Evolutionary conservation across 1,140 invertebrate species (phyloP).

Genomic region (Hycleus cichorii): DNA sequence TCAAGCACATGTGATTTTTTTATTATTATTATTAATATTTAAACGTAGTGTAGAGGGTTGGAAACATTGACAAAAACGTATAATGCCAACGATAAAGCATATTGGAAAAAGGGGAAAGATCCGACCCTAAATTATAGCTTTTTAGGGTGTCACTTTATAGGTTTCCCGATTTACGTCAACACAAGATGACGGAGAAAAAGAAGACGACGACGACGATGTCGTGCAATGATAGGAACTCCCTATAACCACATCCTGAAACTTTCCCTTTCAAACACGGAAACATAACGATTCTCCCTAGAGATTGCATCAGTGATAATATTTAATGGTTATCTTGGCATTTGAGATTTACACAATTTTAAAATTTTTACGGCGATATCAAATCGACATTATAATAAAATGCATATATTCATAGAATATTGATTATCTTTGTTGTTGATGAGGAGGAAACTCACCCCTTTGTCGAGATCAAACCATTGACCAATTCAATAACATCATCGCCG

Average conservation of each 20-base stretch:
- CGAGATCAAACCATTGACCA: no score
- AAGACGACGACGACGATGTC: neutral
- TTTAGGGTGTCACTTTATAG: constrained; percentile 29
- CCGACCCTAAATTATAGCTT: constrained; percentile 25
- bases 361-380: neutral
- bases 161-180: constrained; percentile 31
- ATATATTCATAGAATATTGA: constrained; percentile 15
- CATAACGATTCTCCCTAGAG: constrained; percentile 7
- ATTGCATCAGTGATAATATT: constrained; percentile 19
- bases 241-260: constrained; percentile 7
- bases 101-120: constrained; percentile 24
- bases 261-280: neutral
- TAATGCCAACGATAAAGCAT: constrained; percentile 23
- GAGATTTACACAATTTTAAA: constrained; percentile 20
- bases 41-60: no score
- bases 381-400: neutral
- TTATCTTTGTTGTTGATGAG: neutral
- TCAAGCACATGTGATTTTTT: neutral
- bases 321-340: constrained; percentile 23
- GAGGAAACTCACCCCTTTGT: no score
- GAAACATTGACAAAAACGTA: constrained; percentile 10
- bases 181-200: constrained; percentile 23
- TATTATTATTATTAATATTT: no score
- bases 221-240: constrained; percentile 19
- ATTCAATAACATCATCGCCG: no score